Conservation (phyloP, 2,888 invertebrate species). For the Leptogaster cylindrica region DNA sequence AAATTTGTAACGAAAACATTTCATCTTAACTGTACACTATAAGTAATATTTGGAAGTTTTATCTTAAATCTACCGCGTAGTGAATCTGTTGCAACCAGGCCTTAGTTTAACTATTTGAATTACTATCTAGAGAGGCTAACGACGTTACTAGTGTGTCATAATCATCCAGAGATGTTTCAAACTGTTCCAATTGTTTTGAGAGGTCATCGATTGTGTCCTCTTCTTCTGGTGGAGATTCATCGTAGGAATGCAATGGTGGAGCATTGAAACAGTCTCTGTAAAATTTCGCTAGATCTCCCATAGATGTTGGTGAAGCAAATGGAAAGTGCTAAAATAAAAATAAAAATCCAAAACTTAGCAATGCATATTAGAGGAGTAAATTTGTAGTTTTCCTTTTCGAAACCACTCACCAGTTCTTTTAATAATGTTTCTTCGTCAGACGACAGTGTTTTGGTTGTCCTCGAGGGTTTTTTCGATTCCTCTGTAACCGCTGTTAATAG, state of each 20-base stretch:
- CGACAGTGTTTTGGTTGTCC: constrained; percentile 48
- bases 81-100: constrained; percentile 7
- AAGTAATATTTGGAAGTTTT: constrained; percentile 43
- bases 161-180: constrained; percentile 61
- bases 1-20: constrained; percentile 32
- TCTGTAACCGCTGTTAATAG: constrained; percentile 46
- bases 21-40: constrained; percentile 36
- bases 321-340: constrained; percentile 56
- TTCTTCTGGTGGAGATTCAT: constrained; percentile 39
- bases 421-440: constrained; percentile 60
- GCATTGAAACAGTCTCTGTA: constrained; percentile 62
- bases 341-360: neutral
- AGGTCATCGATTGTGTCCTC: constrained; percentile 56
- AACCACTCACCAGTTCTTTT: constrained; percentile 56
- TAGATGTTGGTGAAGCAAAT: constrained; percentile 61
- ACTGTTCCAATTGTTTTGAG: constrained; percentile 60
- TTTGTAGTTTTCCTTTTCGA: no score
- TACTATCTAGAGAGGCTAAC: constrained; percentile 51
- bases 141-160: constrained; percentile 62
- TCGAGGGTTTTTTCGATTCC: constrained; percentile 44
- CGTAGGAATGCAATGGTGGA: constrained; percentile 52
- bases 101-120: constrained; percentile 48
- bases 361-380: neutral
- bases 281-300: constrained; percentile 62
- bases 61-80: constrained; percentile 22